phyloP scores from a whole-genome alignment of 2,113 vertebrate genomes.

The Arvicanthis niloticus region DNA sequence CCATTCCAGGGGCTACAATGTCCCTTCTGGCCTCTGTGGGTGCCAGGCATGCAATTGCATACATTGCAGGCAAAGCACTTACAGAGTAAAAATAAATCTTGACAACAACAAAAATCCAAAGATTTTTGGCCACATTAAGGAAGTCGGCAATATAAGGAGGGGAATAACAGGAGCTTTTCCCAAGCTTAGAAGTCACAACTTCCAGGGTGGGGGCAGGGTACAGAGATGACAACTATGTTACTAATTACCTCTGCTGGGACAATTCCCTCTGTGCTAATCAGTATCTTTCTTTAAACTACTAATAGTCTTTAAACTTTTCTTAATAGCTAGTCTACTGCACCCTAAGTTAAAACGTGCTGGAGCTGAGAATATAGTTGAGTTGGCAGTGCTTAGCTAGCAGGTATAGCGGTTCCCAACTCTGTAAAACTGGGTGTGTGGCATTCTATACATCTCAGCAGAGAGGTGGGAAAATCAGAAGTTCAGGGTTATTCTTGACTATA shows the following conservation, averaged over 20 bases:
- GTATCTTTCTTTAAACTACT: neutral
- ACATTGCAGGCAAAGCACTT: neutral
- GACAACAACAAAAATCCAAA: neutral
- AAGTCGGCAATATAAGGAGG: neutral
- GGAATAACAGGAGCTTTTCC: neutral
- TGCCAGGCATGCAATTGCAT: neutral
- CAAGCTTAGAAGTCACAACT: neutral
- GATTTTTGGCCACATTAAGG: neutral
- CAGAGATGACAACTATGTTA: neutral
- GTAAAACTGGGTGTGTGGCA: neutral
- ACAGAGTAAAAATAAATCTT: neutral
- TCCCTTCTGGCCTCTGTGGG: neutral
- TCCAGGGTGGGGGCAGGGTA: neutral
- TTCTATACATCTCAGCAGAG: neutral
- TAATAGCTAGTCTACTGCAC: neutral
- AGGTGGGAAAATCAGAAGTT: neutral
- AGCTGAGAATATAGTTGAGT: neutral
- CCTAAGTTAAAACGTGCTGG: neutral
- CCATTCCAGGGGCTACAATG: neutral
- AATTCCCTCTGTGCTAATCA: neutral
- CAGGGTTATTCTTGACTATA: neutral
- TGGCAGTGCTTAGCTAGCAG: neutral
- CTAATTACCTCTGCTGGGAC: neutral
- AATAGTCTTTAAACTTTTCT: neutral
- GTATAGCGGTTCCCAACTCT: neutral